These are phyloP conservation scores for Lytechinus variegatus DNA, from an alignment of 35 echinoderm and acorn worm genomes.

Conservation along the genomic window DNA sequence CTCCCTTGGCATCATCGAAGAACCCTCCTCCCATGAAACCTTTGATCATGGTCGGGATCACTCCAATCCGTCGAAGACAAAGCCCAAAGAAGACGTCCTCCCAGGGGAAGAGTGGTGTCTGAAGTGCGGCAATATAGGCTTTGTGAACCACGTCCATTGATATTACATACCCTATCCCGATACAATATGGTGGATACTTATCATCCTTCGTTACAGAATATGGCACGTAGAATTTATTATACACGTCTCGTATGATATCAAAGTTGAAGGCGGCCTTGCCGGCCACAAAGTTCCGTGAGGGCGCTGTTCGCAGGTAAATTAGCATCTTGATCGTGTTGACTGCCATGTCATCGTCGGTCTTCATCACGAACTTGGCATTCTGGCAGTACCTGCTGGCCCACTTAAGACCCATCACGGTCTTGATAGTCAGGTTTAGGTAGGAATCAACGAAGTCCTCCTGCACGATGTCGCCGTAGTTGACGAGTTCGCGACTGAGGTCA, in stretches of 20 bases:
- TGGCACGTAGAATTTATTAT: conserved; percentile 82
- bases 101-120: conserved; percentile 69
- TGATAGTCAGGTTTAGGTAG: conserved; percentile 88
- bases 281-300: conserved; percentile 46
- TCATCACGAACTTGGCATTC: conserved; percentile 81
- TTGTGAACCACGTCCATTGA: conserved; percentile 75
- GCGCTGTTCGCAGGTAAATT: conserved; percentile 41
- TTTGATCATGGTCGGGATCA: conserved; percentile 49
- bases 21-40: conserved; percentile 59
- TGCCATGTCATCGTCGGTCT: conserved; percentile 90
- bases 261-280: conserved; percentile 56
- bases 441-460: conserved; percentile 81
- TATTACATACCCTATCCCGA: conserved; percentile 79
- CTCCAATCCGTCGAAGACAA: conserved; percentile 23
- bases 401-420: conserved; percentile 91
- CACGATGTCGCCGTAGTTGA: conserved; percentile 69
- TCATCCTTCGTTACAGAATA: conserved; percentile 31
- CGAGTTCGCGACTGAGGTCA: conserved; percentile 37
- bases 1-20: background rate
- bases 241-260: conserved; percentile 55
- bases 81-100: conserved; percentile 83
- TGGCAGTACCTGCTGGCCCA: conserved; percentile 80
- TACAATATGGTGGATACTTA: conserved; percentile 72
- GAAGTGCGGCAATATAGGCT: conserved; percentile 50
- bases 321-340: conserved; percentile 62